Evolutionary conservation across 2,113 vertebrate species (phyloP), one percentile per base, ranked within the genome.

Genomic region (Apus apus): DNA sequence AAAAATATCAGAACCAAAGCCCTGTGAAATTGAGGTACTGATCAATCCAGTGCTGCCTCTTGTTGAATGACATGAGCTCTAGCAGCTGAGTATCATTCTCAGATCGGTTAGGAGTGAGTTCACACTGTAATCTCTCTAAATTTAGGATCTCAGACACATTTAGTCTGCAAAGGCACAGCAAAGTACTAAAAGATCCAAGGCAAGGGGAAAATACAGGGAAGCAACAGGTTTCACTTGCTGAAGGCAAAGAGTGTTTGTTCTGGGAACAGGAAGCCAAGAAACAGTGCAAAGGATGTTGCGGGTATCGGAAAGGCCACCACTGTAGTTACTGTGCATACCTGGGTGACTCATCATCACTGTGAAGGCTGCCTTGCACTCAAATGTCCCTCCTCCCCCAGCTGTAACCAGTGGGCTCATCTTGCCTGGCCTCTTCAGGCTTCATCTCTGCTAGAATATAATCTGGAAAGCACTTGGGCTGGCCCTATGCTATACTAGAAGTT

Each of bases 251-350:
- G 40, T 0, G 72, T 88, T 88, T 86, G 38, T 16, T 30, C 61
- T 89, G 68, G 51, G 53, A 94, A 94, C 94, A 90, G 95, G 93
- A 95, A 94, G 78, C 40, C 11, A 64, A 94, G 57, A 90, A 46
- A 54, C 13, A 32, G 62, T 40, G 34, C 56, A 87, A 89, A 87
- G 79, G 86, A 93, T 80, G 86, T 84, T 86, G 73, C 0, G 6
- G 86, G 48, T 81, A 85, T 58, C 60, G 79, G 92, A 90, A 97
- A 34, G 38, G 79, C 76, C 40, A 45, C 3, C 16, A 4, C 32
- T 40, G 26, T 13, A 84, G 80, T 62, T 62, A 56, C 32, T 38
- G 43, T 66, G 26, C 46, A 23, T 70, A 92, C 54, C 60, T 93
- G 74, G 30, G 67, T 94, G 85, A 85, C 78, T 94, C 82, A 87